Evolutionary conservation across 2,888 invertebrate species (phyloP).

Genomic region (Brachyopa scutellaris): DNA sequence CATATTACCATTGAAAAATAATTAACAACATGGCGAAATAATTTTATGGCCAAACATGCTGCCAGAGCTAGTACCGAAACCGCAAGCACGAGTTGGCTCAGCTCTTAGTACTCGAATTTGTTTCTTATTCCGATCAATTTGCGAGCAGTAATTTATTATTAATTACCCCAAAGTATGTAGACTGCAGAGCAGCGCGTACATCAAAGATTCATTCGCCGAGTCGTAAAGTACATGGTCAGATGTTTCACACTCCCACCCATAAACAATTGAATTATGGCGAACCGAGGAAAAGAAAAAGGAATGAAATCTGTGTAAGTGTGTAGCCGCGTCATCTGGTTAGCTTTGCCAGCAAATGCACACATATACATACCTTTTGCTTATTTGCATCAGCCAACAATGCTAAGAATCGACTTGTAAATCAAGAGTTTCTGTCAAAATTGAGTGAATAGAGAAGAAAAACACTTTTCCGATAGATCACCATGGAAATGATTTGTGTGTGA

Average conservation of each 20-base stretch:
- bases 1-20: constrained; percentile 9
- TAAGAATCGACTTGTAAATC: too few species aligned
- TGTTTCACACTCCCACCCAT: neutral
- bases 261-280: neutral
- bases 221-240: constrained; percentile 23
- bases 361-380: neutral
- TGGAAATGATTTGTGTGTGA: constrained; percentile 5
- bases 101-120: neutral
- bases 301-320: too few species aligned
- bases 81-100: neutral
- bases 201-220: constrained; percentile 27
- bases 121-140: constrained; percentile 9
- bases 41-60: constrained; percentile 24
- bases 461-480: neutral
- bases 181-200: constrained; percentile 10
- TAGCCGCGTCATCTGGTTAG: neutral
- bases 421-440: neutral
- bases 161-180: constrained; percentile 15
- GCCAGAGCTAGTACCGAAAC: neutral
- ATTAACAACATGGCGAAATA: constrained; percentile 14
- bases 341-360: neutral
- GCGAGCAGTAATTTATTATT: constrained; percentile 35
- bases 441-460: constrained; percentile 7
- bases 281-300: too few species aligned
- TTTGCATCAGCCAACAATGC: neutral